phyloP scores from a whole-genome alignment of 2,888 invertebrate genomes.

The Caenorhabditis imperialis region DNA sequence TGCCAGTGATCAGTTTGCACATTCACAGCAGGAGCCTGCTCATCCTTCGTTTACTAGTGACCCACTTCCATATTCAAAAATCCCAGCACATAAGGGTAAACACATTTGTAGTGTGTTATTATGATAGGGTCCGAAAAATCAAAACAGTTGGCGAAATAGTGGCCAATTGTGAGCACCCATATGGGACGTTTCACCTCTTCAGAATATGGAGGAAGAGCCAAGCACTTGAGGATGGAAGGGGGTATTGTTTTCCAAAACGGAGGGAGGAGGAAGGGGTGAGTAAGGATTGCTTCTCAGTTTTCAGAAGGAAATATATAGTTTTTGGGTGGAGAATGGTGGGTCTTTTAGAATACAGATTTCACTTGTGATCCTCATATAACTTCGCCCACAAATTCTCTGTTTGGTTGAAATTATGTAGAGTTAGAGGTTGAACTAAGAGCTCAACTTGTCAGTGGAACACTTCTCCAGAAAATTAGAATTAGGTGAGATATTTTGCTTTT shows the following conservation, averaged over 20 bases:
- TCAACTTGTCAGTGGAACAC: too few species aligned
- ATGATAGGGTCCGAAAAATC: conserved; percentile 38
- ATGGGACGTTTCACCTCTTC: conserved; percentile 28
- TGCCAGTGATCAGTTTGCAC: conserved; percentile 31
- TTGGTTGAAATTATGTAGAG: too few species aligned
- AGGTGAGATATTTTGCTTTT: too few species aligned
- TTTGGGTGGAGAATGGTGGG: too few species aligned
- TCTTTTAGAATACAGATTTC: too few species aligned
- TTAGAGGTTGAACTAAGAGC: too few species aligned
- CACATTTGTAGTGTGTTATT: conserved; percentile 42
- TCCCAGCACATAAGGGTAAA: too few species aligned
- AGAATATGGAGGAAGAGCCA: conserved; percentile 30
- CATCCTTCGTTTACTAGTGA: neutral
- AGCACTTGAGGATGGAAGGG: conserved; percentile 38
- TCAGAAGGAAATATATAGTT: too few species aligned
- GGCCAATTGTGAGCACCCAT: conserved; percentile 46
- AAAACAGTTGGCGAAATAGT: conserved; percentile 54
- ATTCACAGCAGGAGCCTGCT: conserved; percentile 5
- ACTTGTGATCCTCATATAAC: too few species aligned
- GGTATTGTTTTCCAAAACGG: conserved; percentile 32
- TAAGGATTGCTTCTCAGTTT: conserved; percentile 34
- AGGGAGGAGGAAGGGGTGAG: too few species aligned
- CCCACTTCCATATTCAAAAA: conserved; percentile 9
- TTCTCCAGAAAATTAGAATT: too few species aligned
- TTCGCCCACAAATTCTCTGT: too few species aligned